Evolutionary conservation across 2,888 invertebrate species (phyloP).

Genomic region (Hirtodrosophila histrioides): DNA sequence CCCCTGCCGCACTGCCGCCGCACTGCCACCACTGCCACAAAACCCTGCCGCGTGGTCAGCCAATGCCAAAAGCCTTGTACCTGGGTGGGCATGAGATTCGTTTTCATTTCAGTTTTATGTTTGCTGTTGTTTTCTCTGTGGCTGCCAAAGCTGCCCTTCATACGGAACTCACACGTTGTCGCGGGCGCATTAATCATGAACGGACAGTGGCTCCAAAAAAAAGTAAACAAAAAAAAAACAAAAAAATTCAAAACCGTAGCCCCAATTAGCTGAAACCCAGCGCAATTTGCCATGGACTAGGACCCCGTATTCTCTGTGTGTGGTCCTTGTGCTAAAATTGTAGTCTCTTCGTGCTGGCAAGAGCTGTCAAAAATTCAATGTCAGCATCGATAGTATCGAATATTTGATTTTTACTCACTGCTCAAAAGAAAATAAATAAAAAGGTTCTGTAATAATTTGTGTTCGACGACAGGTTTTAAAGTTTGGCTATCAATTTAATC

Average conservation of each 20-base stretch:
- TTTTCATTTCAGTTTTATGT: constrained; percentile 76
- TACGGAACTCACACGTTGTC: constrained; percentile 79
- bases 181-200: constrained; percentile 74
- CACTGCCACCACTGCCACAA: constrained; percentile 4
- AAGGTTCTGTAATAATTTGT: no score
- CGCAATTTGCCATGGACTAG: constrained; percentile 54
- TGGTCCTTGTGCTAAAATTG: constrained; percentile 45
- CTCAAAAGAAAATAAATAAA: no score
- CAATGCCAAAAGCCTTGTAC: constrained; percentile 52
- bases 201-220: constrained; percentile 47
- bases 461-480: no score
- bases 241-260: constrained; percentile 33
- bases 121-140: constrained; percentile 43
- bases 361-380: no score
- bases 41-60: constrained; percentile 21
- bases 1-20: constrained; percentile 3
- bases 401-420: no score
- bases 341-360: not conserved
- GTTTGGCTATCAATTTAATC: no score
- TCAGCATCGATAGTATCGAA: no score
- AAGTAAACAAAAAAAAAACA: constrained; percentile 32
- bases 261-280: constrained; percentile 49
- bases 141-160: constrained; percentile 42
- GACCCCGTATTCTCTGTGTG: constrained; percentile 45
- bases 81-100: constrained; percentile 75